Base-by-base conservation (phyloP, 2,888 invertebrate genomes). In the Drosophila barbarae region DNA sequence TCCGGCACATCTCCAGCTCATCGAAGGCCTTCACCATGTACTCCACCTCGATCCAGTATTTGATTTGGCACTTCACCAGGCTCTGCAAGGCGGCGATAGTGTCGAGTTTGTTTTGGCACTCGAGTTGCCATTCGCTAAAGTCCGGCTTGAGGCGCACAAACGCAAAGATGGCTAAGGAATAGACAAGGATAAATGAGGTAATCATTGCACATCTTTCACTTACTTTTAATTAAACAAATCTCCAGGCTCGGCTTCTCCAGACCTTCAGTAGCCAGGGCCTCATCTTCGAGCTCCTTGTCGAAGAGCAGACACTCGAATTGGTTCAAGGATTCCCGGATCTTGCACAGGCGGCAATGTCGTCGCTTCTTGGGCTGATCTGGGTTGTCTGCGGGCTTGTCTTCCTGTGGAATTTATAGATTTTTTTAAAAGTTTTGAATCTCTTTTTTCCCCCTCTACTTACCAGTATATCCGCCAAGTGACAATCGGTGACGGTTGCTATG, bases 1-100 rank as follows among this genome's bases (percentile, higher is more conserved):
- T 91, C 80, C 93, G 93, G 38, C 93, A 93, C 92, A 95, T 94
- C 77, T 92, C 91, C 44, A 95, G 85, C 88, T 95, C 95, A 88
- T 95, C 95, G 61, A 92, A 90, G 1, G 93, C 92, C 57, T 93
- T 91, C 28, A 89, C 87, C 12, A 87, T 86, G 71, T 86, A 88
- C 64, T 90, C 88, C 34, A 86, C 86, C 76, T 90, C 90, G 56
- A 90, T 88, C 90, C 90, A 90, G 26, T 86, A 80, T 69, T 89
- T 89, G 1, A 84, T 83, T 13, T 86, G 77, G 36, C 81, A 79
- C 71, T 89, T 84, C 10, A 76, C 94, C 86, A 94, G 93, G 69
- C 92, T 93, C 85, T 94, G 94, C 73, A 93, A 84, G 2, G 87
- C 87, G 35, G 93, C 93, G 49, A 94, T 88, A 18, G 92, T 76